Evolutionary conservation across 2,888 invertebrate species (phyloP), one percentile per base, ranked within the genome.

Genomic region (Papilio protenor): DNA sequence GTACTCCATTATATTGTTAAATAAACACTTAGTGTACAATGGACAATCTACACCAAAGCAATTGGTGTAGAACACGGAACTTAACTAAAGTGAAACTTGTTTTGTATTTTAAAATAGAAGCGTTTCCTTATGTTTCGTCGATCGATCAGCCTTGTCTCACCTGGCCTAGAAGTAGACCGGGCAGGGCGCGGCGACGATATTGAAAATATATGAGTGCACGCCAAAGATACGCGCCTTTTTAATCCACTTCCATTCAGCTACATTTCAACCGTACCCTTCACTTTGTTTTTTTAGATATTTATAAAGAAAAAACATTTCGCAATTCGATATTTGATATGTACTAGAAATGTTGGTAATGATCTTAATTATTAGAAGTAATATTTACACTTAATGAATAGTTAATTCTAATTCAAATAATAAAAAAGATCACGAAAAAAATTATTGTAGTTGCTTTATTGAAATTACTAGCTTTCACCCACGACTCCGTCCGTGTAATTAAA

Each of bases 101-200:
- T 76, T 23, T n/a, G 23, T 61, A 76, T 61, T 72, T 21, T 16
- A 71, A 55, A 72, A 55, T 55, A 55, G 66, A 40, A 57, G 33
- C 76, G 23, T 59, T 76, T 33, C 49, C 33, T 76, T 64, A 40
- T 21, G 16, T n/a, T 49, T 18, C 21, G 21, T 79, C 85, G 83
- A 85, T 84, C 85, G 85, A 85, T 84, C 84, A 83, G 73, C 79
- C 81, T 80, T 81, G 82, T 81, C 83, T 84, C 81, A 82, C 82
- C 79, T 83, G 83, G 78, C 85, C 84, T 82, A 85, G 82, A 83
- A 84, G 77, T 40, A 33, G 75, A 57, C 71, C 49, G 84, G 77
- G 71, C 78, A 79, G 81, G 82, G 81, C 80, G 82, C 78, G 78
- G 72, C 66, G 55, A 59, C 71, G 55, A 66, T 78, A 78, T 78